phyloP scores from a whole-genome alignment of 2,113 vertebrate genomes.

The Onychostruthus taczanowskii region DNA sequence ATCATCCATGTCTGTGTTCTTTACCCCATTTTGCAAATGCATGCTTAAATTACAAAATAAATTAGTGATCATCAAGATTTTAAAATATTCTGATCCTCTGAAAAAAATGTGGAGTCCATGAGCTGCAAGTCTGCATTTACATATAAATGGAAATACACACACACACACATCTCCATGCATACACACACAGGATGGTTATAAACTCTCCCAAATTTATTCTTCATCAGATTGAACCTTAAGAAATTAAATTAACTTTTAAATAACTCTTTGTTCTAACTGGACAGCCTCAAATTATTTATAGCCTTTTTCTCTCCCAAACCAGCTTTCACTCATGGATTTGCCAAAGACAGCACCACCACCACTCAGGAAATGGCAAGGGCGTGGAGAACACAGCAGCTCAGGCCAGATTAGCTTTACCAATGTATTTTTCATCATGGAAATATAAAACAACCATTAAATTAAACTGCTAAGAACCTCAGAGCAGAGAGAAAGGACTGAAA shows the following conservation, averaged over 20 bases:
- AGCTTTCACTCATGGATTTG: neutral
- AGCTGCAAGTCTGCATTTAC: slow-evolving; percentile 26
- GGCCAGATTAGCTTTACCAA: neutral
- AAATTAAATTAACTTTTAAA: neutral
- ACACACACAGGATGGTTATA: neutral
- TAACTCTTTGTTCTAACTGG: neutral
- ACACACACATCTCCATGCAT: neutral
- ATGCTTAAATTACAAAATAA: slow-evolving; percentile 29
- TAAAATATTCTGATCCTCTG: neutral
- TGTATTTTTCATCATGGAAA: neutral
- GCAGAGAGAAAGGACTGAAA: neutral
- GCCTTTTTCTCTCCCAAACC: neutral
- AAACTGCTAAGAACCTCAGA: neutral
- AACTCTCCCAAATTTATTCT: neutral
- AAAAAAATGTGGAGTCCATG: neutral
- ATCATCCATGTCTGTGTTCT: neutral
- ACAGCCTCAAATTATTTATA: neutral
- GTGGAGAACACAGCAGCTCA: neutral
- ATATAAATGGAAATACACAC: slow-evolving; percentile 46
- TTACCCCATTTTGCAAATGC: neutral
- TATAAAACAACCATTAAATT: neutral
- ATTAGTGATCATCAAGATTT: slow-evolving; percentile 36
- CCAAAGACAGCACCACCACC: neutral
- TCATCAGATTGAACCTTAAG: neutral
- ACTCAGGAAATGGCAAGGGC: neutral